Base-by-base conservation (phyloP, 2,888 invertebrate species). In the Cephus nigrinus region DNA sequence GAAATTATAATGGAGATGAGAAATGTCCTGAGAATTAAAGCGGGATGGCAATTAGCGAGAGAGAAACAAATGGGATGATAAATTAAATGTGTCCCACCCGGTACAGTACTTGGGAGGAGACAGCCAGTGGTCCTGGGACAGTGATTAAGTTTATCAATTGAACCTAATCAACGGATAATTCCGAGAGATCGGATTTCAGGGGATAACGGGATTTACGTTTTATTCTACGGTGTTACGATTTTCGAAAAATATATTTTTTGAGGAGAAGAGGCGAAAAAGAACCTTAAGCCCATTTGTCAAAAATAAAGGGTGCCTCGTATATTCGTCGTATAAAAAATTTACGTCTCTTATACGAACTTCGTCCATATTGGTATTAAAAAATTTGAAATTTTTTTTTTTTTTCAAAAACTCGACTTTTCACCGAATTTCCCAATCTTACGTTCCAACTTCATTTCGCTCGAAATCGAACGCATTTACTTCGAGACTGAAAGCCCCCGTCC, bases 241-340 rank as follows among this genome's bases (percentile, higher is more conserved):
- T 36, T 36, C 12, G 4, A 36, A 36, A 36, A 36, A 36, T 36
- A 4, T 1, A 3, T 36, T 36, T 36, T 36, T 36, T 12, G 1
- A 0, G 3, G 2, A 12, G 0, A 11, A 3, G 0, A 35, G 12
- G 1, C 3, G 0, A 36, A 36, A 36, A 4, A 1, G 36, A 36
- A 12, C 12, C 36, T 4, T 4, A 12, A 12, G 12, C 1, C 3
- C 12, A 12, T 36, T 36, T 36, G 0, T 4, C 3, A 36, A 36
- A 12, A 36, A 36, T 36, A 36, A 36, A 36, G 36, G 36, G 12
- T 36, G 4, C 36, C 36, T 36, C 4, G 12, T 3, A 12, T 0
- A 36, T 36, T 12, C 12, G 11, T 35, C 35, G 12, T 12, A 3
- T 12, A 1, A 1, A 12, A 36, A 36, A 12, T 12, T 1, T 35